These are phyloP conservation scores for Cottus gobio DNA, from an alignment of 2,113 vertebrate genomes.

Conservation along the genomic window DNA sequence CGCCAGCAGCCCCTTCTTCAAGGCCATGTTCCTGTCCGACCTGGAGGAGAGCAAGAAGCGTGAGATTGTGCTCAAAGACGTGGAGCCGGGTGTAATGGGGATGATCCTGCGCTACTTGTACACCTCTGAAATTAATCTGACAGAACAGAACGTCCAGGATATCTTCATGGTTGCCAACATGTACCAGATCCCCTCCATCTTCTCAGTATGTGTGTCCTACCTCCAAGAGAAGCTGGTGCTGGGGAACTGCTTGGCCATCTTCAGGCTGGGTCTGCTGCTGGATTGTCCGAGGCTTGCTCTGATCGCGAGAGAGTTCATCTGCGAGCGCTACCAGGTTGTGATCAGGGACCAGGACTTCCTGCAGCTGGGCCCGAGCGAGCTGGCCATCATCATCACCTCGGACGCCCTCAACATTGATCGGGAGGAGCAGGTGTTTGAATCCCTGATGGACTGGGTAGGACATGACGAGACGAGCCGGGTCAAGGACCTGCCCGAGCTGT, in stretches of 20 bases:
- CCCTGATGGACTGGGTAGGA: constrained; percentile 91
- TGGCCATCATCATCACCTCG: constrained; percentile 89
- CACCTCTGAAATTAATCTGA: constrained; percentile 92
- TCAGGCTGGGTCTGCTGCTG: constrained; percentile 90
- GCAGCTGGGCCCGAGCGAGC: constrained; percentile 87
- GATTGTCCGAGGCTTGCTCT: constrained; percentile 90
- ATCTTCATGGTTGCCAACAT: constrained; percentile 93
- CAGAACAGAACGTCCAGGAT: constrained; percentile 93
- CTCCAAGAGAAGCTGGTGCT: constrained; percentile 91
- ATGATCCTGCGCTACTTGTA: constrained; percentile 94
- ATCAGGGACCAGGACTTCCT: constrained; percentile 90
- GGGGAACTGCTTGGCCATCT: constrained; percentile 93
- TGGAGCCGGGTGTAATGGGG: constrained; percentile 88
- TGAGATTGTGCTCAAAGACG: constrained; percentile 90
- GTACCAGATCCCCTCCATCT: constrained; percentile 97
- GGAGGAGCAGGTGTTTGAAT: constrained; percentile 93
- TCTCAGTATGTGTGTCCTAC: constrained; percentile 94
- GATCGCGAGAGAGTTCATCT: constrained; percentile 90
- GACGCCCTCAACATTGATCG: constrained; percentile 89
- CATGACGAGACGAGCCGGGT: constrained; percentile 81
- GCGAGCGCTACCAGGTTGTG: constrained; percentile 87
- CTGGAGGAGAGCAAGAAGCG: constrained; percentile 87
- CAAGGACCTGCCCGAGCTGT: constrained; percentile 87
- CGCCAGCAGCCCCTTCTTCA: constrained; percentile 94
- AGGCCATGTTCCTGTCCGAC: constrained; percentile 91